Percentiles rank a stretch among this genome's conserved stretches.
phyloP scores from a whole-genome alignment of 2,797 vertebrate genomes.

The Sebastes vulpes region DNA sequence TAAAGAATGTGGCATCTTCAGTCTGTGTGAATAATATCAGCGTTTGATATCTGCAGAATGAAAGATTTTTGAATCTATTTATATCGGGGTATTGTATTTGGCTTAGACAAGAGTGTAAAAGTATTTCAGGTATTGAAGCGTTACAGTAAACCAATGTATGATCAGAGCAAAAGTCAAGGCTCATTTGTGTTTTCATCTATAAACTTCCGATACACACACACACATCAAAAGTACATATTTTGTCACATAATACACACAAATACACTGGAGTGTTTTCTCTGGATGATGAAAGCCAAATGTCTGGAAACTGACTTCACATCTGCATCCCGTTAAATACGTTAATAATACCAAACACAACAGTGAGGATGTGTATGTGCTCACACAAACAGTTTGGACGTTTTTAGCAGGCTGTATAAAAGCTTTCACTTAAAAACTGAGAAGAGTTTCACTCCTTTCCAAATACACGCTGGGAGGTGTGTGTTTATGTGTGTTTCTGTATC shows the following conservation, averaged over 20 bases:
- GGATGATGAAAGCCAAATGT: slow-evolving; percentile 70
- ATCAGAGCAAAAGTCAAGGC: neutral
- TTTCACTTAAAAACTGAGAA: slow-evolving; percentile 45
- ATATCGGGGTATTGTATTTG: slow-evolving; percentile 5
- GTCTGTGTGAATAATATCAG: slow-evolving; percentile 25
- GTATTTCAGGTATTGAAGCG: slow-evolving; percentile 1
- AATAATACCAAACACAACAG: slow-evolving; percentile 75
- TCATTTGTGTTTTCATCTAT: slow-evolving; percentile 15
- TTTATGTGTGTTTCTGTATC: slow-evolving; percentile 12
- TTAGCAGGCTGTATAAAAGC: slow-evolving; percentile 47
- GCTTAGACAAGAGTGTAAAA: neutral
- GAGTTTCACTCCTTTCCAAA: slow-evolving; percentile 27
- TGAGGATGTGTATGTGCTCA: neutral
- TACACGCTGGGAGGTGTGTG: slow-evolving; percentile 2
- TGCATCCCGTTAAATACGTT: slow-evolving; percentile 82
- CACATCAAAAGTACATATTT: slow-evolving; percentile 1
- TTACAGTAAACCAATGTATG: neutral
- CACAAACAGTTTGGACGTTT: slow-evolving; percentile 49
- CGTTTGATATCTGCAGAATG: slow-evolving; percentile 4
- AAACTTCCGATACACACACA: neutral
- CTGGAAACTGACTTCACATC: slow-evolving; percentile 81
- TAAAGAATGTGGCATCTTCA: slow-evolving; percentile 18
- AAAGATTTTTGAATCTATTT: slow-evolving; percentile 21
- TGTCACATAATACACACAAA: neutral
- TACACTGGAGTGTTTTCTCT: slow-evolving; percentile 44